Base-by-base conservation (phyloP, 37 sponge, comb jelly and placozoan species). In the Hormiphora californensis region DNA sequence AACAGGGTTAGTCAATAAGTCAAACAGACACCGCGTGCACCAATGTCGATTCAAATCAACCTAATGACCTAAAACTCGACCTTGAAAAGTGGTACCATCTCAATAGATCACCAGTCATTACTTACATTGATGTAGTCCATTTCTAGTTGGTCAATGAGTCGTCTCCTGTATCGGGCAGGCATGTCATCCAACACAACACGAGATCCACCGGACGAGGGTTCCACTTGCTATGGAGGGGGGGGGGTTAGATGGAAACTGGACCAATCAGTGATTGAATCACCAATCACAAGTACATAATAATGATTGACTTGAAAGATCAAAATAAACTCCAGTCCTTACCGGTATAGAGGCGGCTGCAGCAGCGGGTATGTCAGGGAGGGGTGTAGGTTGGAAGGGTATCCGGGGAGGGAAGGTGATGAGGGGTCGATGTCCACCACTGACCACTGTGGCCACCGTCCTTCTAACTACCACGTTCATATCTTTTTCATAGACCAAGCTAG, bases 121-220 rank as follows among this genome's bases (percentile, higher is more conserved):
- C 81, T 73, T 21, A 73, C 81, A 33, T 73, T 73, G 8, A 73
- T 73, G 38, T 9, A 73, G 81, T 73, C 25, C 0, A 73, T 73
- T 36, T 73, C 81, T 22, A 40, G n/a, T 7, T 73, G 30, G 3
- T 73, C 81, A 1, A 73, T n/a, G 1, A 46, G 81, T 73, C 46
- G 40, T 28, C 81, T 39, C 46, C 81, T 39, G 35, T 73, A 73
- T 41, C 81, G 9, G 12, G 23, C 3, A 33, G 81, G 81, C 23
- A 73, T 21, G 28, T 73, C 81, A 41, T 39, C 35, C 81, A 73
- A 73, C 44, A 73, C 81, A 27, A 73, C 44, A 23, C 46, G 19
- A 41, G 81, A 15, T 7, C 39, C 7, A 30, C 4, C n/a, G 61
- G n/a, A 28, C 9, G 61, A 5, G 9, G 4, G 30, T 15, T 57